Evolutionary conservation across 2,113 vertebrate species (phyloP).

Genomic region (Ptilorrhoa leucosticta): DNA sequence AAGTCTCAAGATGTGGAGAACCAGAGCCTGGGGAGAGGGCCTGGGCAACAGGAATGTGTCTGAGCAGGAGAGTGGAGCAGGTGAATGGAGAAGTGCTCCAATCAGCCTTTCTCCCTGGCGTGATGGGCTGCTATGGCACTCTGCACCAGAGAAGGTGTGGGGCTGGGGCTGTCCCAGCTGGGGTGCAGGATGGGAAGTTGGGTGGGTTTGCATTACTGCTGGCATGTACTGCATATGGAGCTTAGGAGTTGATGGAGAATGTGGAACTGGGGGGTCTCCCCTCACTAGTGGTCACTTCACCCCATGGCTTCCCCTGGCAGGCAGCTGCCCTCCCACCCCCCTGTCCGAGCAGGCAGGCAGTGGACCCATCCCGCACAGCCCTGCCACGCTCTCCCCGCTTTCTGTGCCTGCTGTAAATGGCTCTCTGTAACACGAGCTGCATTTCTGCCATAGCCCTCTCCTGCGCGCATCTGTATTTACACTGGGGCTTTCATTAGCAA

Average conservation of each 20-base stretch:
- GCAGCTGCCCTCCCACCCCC: neutral
- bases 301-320: neutral
- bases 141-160: neutral
- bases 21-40: neutral
- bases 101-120: fast-evolving
- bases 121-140: neutral
- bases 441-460: conserved; percentile 24
- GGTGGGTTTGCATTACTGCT: neutral
- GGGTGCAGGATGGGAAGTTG: fast-evolving
- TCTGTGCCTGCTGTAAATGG: conserved; percentile 8
- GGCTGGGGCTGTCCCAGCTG: neutral
- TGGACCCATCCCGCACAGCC: neutral
- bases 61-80: neutral
- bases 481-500: neutral
- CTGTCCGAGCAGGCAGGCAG: neutral
- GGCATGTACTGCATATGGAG: neutral
- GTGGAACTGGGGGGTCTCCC: neutral
- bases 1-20: neutral
- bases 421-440: conserved; percentile 36
- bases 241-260: neutral
- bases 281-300: fast-evolving
- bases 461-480: conserved; percentile 20
- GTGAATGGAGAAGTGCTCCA: neutral
- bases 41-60: fast-evolving
- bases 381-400: neutral